Evolutionary conservation across 2,113 vertebrate genomes (phyloP).

Genomic region (Malaclemys terrapin): DNA sequence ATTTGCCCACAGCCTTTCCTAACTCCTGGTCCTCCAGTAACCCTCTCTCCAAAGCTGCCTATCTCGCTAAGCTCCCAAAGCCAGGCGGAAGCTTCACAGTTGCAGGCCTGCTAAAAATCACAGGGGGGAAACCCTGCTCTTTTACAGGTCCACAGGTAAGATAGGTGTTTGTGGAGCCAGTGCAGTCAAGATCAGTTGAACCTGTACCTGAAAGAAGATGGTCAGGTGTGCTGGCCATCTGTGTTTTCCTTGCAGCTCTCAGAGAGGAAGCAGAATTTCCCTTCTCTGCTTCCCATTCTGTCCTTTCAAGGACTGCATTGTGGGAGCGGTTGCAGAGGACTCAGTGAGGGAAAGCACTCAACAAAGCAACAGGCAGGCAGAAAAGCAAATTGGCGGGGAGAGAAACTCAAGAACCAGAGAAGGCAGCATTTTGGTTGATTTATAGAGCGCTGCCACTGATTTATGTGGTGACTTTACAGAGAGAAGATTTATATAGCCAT

Average conservation of each 20-base stretch:
- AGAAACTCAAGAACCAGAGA: neutral
- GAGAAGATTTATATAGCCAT: neutral
- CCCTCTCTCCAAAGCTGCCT: neutral
- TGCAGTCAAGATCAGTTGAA: neutral
- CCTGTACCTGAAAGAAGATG: neutral
- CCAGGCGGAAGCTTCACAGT: neutral
- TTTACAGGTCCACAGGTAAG: neutral
- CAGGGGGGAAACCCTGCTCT: neutral
- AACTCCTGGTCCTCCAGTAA: neutral
- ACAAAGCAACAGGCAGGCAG: neutral
- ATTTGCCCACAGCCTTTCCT: slow-evolving; percentile 3
- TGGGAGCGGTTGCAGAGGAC: neutral
- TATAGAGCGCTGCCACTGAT: neutral
- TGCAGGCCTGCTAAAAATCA: neutral
- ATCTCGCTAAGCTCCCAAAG: neutral
- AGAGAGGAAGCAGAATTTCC: neutral
- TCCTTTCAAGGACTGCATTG: neutral
- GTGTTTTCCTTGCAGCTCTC: neutral
- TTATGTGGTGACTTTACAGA: neutral
- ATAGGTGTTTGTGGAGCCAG: neutral
- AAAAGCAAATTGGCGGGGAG: neutral
- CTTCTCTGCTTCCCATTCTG: neutral
- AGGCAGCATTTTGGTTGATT: neutral
- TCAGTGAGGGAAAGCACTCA: neutral
- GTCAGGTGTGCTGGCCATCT: neutral